Base-by-base conservation (phyloP, 2,888 invertebrate genomes). In the Caprella mutica region DNA sequence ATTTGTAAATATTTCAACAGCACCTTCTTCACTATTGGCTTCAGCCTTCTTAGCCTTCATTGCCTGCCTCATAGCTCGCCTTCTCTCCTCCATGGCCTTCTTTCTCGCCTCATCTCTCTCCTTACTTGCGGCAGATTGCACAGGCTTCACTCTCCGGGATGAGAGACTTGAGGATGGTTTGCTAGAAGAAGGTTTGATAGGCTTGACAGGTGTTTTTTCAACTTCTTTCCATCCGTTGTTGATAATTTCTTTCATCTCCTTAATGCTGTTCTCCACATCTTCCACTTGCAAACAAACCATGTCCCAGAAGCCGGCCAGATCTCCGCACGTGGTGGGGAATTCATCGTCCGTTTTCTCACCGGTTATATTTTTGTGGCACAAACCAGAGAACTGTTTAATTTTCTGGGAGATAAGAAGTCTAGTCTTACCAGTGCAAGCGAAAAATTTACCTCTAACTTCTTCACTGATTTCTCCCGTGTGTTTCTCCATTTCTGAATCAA, bases 261-360 rank as follows among this genome's bases (percentile, higher is more conserved):
- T 77, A 71, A 87, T 90, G 67, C 87, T 75, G 4, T 80, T 79
- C 70, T 90, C 83, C 54, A 94, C 83, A 69, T 92, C 86, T 61
- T 82, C 81, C 21, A 94, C 86, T 75, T 94, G 93, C 50, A 94
- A 78, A 72, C 85, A 83, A 27, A 94, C 90, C 91, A 96, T 92
- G 73, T 96, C 94, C 94, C 94, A 96, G 77, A 96, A 96, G 1
- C 94, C 96, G 69, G 87, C 89, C 64, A 96, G 77, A 73, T 96
- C 96, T 68, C 86, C 84, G 66, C 81, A 76, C 1, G 90, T 92
- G 8, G 93, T 93, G 8, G 86, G 88, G 74, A 88, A 91, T 63
- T 82, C 84, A 70, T 90, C 90, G 65, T 82, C 85, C 24, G 78
- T 78, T 5, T 48, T 27, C 24, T 48, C 29, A 14, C 48, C 48